Conservation (phyloP, 1,140 invertebrate species). For the Drosophila virilis region DNA sequence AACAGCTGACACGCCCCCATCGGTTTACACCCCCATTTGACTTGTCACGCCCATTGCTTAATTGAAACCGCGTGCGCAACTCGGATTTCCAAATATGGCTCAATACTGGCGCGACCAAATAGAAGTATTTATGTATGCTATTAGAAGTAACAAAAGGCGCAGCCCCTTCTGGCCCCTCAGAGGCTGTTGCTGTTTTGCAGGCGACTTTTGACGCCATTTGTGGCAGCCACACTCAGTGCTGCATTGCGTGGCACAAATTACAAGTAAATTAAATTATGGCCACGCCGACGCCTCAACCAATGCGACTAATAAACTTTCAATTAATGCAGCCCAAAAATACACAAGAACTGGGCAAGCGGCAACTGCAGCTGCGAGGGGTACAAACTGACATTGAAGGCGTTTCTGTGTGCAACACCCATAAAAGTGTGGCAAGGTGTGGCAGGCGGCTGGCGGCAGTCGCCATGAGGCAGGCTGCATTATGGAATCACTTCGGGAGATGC, state of each 20-base stretch:
- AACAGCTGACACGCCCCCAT: constrained; percentile 44
- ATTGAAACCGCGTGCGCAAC: constrained; percentile 56
- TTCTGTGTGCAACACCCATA: constrained; percentile 49
- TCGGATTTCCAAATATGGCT: constrained; percentile 41
- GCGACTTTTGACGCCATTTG: constrained; percentile 1
- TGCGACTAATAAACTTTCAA: constrained; percentile 76
- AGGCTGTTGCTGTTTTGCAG: background rate
- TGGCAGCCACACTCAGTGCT: constrained; percentile 17
- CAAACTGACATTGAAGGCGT: constrained; percentile 48
- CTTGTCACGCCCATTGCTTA: constrained; percentile 52
- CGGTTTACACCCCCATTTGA: constrained; percentile 35
- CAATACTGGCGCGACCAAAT: constrained; percentile 17
- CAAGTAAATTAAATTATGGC: constrained; percentile 70
- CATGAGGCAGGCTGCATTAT: background rate
- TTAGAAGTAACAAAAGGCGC: constrained; percentile 39
- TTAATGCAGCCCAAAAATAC: constrained; percentile 65
- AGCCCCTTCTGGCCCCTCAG: background rate
- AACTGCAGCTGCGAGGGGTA: background rate
- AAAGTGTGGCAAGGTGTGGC: constrained; percentile 46
- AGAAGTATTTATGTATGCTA: constrained; percentile 47
- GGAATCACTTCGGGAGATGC: constrained; percentile 31
- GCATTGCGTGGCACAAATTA: constrained; percentile 54
- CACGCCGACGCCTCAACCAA: constrained; percentile 41
- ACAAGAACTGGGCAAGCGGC: constrained; percentile 9
- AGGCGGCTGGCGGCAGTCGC: background rate